Conservation (phyloP, 2,113 vertebrate genomes). For the Chaenocephalus aceratus region DNA sequence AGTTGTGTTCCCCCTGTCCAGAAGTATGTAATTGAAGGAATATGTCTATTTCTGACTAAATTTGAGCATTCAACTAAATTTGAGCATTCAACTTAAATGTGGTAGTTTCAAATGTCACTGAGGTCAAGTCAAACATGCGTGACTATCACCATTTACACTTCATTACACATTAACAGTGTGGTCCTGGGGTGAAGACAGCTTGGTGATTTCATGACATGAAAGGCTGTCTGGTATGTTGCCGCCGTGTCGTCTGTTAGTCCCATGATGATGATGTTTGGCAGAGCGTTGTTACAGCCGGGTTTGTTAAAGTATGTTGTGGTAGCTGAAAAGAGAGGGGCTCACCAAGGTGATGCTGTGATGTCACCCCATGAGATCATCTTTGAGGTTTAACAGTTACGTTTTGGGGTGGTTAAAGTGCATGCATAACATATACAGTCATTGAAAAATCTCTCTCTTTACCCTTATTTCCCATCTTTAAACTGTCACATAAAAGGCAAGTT, state of each 20-base stretch:
- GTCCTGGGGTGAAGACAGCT: not conserved
- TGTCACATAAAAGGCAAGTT: not conserved
- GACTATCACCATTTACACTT: not conserved
- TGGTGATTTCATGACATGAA: slow-evolving; percentile 37
- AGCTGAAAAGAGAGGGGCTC: slow-evolving; percentile 16
- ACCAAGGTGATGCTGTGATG: slow-evolving; percentile 40
- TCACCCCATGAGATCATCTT: slow-evolving; percentile 48
- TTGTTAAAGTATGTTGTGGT: slow-evolving; percentile 21
- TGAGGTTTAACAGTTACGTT: slow-evolving; percentile 15
- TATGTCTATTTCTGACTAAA: not conserved
- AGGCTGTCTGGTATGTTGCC: slow-evolving; percentile 25
- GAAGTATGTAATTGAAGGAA: slow-evolving; percentile 4
- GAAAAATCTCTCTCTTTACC: not conserved
- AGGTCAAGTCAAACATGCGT: slow-evolving; percentile 3
- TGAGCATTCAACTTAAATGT: not conserved
- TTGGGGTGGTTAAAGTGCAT: slow-evolving; percentile 6
- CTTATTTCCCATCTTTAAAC: not conserved
- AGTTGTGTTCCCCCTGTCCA: slow-evolving; percentile 17
- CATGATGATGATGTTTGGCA: slow-evolving; percentile 32
- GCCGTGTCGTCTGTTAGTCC: slow-evolving; percentile 12
- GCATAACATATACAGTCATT: not conserved
- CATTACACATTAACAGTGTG: not conserved
- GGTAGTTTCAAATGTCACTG: not conserved
- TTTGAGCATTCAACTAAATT: not conserved
- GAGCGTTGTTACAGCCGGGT: not conserved